phyloP scores from a whole-genome alignment of 2,888 invertebrate genomes.

The Diaphora mendica region DNA sequence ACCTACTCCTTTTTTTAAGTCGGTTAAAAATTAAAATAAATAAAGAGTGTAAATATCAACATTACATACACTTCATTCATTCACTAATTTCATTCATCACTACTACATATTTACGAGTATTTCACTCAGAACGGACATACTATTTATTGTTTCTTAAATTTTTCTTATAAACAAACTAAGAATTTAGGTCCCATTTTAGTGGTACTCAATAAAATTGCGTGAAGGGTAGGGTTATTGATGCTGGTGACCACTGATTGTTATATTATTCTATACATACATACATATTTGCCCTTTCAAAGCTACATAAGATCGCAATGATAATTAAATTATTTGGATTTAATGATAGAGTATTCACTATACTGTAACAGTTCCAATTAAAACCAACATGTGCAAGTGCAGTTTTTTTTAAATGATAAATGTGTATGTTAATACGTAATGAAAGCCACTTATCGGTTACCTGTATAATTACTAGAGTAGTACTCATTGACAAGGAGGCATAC shows the following conservation, averaged over 20 bases:
- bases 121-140: background rate
- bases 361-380: slow-evolving; percentile 10
- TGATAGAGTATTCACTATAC: background rate
- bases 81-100: background rate
- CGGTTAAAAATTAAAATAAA: background rate
- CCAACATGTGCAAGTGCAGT: slow-evolving; percentile 6
- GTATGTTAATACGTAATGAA: slow-evolving; percentile 16
- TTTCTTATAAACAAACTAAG: background rate
- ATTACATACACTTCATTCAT: too few relatives aligned
- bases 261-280: background rate
- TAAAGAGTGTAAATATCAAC: background rate
- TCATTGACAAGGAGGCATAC: slow-evolving; percentile 24
- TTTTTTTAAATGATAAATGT: slow-evolving; percentile 6
- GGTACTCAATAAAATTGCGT: too few relatives aligned
- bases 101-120: background rate
- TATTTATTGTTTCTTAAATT: background rate
- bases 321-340: background rate
- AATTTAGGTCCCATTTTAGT: background rate
- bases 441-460: slow-evolving; percentile 6
- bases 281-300: background rate
- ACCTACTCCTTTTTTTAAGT: too few relatives aligned
- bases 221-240: too few relatives aligned
- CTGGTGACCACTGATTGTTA: too few relatives aligned
- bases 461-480: slow-evolving; percentile 18
- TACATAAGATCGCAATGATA: background rate